Conservation (phyloP, 2,888 invertebrate species). For the Uropetala carovei region DNA sequence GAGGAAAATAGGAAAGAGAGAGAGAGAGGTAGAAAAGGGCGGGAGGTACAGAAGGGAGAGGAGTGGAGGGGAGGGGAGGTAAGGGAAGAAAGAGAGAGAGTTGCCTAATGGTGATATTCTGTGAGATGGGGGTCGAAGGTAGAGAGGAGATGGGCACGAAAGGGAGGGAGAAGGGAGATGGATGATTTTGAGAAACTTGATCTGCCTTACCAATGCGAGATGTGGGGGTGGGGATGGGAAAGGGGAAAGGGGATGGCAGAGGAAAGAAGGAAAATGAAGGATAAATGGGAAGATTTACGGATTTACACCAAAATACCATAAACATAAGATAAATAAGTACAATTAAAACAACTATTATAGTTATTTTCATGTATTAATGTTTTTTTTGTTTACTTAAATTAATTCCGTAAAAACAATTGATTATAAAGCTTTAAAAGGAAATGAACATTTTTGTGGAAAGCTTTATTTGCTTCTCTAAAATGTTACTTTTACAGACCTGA, state of each 20-base stretch:
- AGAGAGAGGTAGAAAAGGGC: not conserved
- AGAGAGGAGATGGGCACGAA: not conserved
- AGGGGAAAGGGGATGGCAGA: not conserved
- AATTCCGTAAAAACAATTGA: no score
- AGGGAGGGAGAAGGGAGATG: slow-evolving; percentile 43
- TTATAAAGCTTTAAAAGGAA: no score
- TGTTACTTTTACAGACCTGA: no score
- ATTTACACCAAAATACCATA: no score
- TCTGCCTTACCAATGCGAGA: slow-evolving; percentile 39
- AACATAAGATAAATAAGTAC: no score
- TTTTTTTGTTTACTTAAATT: no score
- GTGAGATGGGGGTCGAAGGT: not conserved
- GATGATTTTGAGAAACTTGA: slow-evolving; percentile 56
- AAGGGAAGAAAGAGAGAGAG: not conserved
- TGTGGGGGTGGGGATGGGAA: not conserved
- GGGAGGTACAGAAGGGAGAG: not conserved
- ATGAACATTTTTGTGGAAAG: no score
- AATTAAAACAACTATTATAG: no score
- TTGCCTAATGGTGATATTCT: slow-evolving; percentile 52
- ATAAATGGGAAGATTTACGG: not conserved
- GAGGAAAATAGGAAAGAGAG: no score
- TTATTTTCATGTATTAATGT: no score
- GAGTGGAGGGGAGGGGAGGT: not conserved
- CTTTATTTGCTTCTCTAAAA: no score
- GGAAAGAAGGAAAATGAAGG: slow-evolving; percentile 35